Percentiles rank a stretch among this genome's conserved stretches.
These are phyloP conservation scores for Chaenocephalus aceratus DNA, from an alignment of 2,113 vertebrate genomes.

Conservation along the genomic window DNA sequence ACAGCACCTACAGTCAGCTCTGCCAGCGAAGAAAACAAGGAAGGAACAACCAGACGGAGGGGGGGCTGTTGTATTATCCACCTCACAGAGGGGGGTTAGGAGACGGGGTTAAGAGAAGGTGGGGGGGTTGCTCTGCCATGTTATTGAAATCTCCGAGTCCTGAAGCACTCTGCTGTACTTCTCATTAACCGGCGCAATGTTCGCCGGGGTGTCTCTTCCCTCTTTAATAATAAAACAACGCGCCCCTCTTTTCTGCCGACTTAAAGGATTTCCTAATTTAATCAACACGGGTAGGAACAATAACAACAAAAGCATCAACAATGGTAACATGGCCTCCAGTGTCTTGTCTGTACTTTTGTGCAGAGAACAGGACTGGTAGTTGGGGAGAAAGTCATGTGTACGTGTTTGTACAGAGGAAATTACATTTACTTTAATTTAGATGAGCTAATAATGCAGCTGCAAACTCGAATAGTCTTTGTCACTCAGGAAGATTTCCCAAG, in stretches of 20 bases:
- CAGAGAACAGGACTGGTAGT: conserved; percentile 55
- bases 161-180: conserved; percentile 81
- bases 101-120: no score
- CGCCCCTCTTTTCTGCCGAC: conserved; percentile 78
- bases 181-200: conserved; percentile 79
- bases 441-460: conserved; percentile 18
- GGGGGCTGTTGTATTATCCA: conserved; percentile 68
- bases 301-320: conserved; percentile 82
- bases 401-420: conserved; percentile 14
- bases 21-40: conserved; percentile 76
- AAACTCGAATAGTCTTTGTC: not conserved
- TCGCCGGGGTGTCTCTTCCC: conserved; percentile 78
- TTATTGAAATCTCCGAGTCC: conserved; percentile 83
- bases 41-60: conserved; percentile 50
- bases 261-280: conserved; percentile 85
- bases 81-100: conserved; percentile 44
- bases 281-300: conserved; percentile 80
- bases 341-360: conserved; percentile 69
- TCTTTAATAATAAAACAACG: conserved; percentile 83
- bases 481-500: no score
- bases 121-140: conserved; percentile 64
- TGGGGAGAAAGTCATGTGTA: conserved; percentile 42
- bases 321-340: conserved; percentile 78
- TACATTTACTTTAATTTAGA: conserved; percentile 41
- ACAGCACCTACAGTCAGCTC: conserved; percentile 73